phyloP scores from a whole-genome alignment of 2,888 invertebrate species.

The Macrosoma leucophasiata region DNA sequence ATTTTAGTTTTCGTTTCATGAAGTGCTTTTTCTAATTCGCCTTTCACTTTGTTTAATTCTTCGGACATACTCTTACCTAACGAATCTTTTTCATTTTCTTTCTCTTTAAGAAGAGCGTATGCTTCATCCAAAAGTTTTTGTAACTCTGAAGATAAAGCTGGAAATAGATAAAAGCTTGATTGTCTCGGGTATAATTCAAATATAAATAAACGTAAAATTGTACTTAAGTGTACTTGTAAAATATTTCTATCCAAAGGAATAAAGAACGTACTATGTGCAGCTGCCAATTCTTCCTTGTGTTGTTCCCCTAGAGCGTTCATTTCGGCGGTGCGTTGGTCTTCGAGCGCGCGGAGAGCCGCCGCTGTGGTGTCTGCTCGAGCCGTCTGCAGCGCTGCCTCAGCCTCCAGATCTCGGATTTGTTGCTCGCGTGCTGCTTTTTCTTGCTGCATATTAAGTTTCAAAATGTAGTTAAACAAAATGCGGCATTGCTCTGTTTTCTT shows the following conservation, averaged over 20 bases:
- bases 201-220: not conserved
- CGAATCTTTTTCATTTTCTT: conserved; percentile 69
- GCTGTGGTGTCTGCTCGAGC: conserved; percentile 58
- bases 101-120: conserved; percentile 67
- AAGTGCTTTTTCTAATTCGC: conserved; percentile 70
- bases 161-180: conserved; percentile 23
- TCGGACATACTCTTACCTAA: conserved; percentile 69
- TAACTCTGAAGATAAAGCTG: conserved; percentile 67
- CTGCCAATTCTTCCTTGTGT: conserved; percentile 61
- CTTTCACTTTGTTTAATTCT: conserved; percentile 55
- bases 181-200: no score
- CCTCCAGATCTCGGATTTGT: conserved; percentile 65
- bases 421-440: conserved; percentile 65
- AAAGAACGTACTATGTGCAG: conserved; percentile 56
- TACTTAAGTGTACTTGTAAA: not conserved
- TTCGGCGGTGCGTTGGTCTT: conserved; percentile 53
- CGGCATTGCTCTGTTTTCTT: no score
- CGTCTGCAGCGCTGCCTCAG: conserved; percentile 49
- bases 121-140: conserved; percentile 71
- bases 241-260: not conserved
- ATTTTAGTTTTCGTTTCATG: conserved; percentile 78
- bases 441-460: no score
- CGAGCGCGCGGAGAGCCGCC: conserved; percentile 44
- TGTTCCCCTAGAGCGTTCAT: conserved; percentile 46
- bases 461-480: no score